Conservation (phyloP, 1,140 invertebrate species). For the Euglossa dilemma region DNA sequence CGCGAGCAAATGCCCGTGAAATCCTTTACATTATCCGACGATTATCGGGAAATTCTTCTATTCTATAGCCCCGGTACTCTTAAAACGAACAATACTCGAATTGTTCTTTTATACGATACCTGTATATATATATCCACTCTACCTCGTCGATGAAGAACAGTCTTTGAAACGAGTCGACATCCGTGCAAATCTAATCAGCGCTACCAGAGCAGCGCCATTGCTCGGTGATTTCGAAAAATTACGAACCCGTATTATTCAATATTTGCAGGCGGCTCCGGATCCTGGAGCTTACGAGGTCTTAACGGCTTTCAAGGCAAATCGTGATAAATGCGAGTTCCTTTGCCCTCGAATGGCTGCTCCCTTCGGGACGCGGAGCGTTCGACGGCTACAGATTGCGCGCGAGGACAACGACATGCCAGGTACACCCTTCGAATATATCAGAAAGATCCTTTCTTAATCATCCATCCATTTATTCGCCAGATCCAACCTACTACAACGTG, state of each 20-base stretch:
- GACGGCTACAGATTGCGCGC: conserved; percentile 24
- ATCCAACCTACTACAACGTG: conserved; percentile 51
- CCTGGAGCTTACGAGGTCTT: conserved; percentile 60
- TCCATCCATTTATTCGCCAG: conserved; percentile 40
- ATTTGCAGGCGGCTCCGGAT: conserved; percentile 52
- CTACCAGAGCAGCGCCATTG: background rate
- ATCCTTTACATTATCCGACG: background rate
- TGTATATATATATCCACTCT: background rate
- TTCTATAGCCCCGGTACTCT: background rate
- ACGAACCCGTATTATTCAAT: conserved; percentile 24
- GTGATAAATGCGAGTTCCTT: conserved; percentile 58
- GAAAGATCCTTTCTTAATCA: conserved; percentile 24
- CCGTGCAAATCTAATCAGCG: background rate
- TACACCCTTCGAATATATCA: conserved; percentile 2
- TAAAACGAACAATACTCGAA: background rate
- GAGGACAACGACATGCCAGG: conserved; percentile 43
- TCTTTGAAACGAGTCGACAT: background rate
- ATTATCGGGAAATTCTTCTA: background rate
- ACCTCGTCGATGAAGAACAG: background rate
- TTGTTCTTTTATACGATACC: background rate
- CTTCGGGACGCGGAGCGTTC: conserved; percentile 42
- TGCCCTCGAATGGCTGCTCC: conserved; percentile 34
- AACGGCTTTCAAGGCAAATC: conserved; percentile 60
- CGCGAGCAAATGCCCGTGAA: conserved; percentile 15
- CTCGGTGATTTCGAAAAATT: background rate